Evolutionary conservation across 2,888 invertebrate species (phyloP).

Genomic region (Epicampocera succincta): DNA sequence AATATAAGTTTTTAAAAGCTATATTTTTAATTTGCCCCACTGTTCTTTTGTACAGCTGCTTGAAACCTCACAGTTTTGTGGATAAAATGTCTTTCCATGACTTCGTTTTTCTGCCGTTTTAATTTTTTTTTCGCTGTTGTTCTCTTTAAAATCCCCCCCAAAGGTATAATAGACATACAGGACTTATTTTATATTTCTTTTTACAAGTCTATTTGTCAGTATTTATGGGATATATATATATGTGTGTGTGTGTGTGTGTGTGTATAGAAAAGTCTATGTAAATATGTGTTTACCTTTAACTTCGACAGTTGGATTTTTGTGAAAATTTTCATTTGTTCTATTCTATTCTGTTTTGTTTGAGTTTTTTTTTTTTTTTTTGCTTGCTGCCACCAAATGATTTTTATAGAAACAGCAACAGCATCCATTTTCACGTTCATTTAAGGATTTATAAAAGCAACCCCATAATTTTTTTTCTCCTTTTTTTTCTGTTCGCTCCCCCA

Average conservation of each 20-base stretch:
- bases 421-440: constrained; percentile 62
- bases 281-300: constrained; percentile 53
- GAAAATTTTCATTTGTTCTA: constrained; percentile 33
- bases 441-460: constrained; percentile 54
- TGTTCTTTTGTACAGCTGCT: background rate
- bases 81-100: constrained; percentile 27
- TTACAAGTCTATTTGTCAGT: no score
- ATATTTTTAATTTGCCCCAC: no score
- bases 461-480: background rate
- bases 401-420: constrained; percentile 52
- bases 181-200: constrained; percentile 7
- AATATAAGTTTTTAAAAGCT: no score
- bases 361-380: background rate
- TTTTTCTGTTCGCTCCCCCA: constrained; percentile 30
- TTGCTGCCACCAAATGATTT: constrained; percentile 28
- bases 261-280: background rate
- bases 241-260: background rate
- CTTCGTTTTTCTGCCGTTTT: constrained; percentile 17
- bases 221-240: background rate
- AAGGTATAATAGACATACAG: constrained; percentile 56
- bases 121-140: constrained; percentile 20
- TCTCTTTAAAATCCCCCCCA: constrained; percentile 40
- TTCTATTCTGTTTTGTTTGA: constrained; percentile 1
- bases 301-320: constrained; percentile 63
- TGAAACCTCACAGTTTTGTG: constrained; percentile 1